Evolutionary conservation across 2,797 vertebrate genomes (phyloP).

Genomic region (Enteromius afrohamiltoni): DNA sequence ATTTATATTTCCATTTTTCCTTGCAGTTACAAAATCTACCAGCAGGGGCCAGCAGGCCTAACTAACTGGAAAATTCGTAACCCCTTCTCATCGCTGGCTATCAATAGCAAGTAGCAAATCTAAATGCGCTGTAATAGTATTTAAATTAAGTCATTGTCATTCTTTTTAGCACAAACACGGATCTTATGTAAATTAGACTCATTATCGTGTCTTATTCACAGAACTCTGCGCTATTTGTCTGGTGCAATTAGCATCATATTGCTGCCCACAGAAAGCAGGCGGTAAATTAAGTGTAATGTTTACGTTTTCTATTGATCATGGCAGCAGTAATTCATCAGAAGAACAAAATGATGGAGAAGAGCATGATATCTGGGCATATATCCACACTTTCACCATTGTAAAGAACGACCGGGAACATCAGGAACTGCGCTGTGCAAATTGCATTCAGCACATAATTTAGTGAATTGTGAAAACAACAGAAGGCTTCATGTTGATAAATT

Average conservation of each 20-base stretch:
- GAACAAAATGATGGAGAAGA: background rate
- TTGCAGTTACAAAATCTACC: background rate
- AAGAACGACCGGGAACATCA: background rate
- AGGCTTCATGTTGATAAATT: background rate
- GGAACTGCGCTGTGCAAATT: background rate
- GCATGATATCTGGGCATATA: background rate
- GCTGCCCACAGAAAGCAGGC: background rate
- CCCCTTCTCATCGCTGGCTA: background rate
- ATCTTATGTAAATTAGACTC: slow-evolving; percentile 18
- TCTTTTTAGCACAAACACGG: slow-evolving; percentile 14
- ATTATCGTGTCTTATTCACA: slow-evolving; percentile 3
- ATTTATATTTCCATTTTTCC: background rate
- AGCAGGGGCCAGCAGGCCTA: background rate
- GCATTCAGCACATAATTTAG: background rate
- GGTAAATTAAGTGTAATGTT: slow-evolving; percentile 19
- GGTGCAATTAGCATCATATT: slow-evolving; percentile 16
- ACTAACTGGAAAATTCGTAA: background rate
- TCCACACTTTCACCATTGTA: background rate
- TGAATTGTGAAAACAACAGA: background rate
- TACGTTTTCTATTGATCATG: background rate
- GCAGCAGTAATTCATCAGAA: background rate
- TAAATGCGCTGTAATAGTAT: background rate
- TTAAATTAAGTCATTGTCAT: slow-evolving; percentile 13
- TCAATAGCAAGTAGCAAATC: background rate
- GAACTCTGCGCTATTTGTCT: background rate